These are phyloP conservation scores for Leptopterna dolabrata DNA, from an alignment of 2,888 invertebrate species.

Conservation along the genomic window DNA sequence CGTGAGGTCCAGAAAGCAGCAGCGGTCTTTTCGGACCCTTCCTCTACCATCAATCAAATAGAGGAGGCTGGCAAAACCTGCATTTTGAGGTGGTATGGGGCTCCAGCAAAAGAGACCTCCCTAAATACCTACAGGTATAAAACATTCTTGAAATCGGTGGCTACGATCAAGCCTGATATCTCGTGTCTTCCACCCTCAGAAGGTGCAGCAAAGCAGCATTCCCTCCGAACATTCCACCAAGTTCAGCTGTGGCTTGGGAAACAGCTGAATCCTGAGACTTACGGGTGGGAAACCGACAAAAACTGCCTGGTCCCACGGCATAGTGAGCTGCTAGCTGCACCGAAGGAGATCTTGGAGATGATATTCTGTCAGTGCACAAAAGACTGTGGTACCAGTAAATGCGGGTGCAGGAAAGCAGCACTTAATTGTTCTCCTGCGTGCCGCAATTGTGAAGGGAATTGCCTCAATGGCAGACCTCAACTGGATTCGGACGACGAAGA, in stretches of 20 bases:
- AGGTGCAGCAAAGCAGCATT: constrained; percentile 51
- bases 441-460: neutral
- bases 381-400: constrained; percentile 11
- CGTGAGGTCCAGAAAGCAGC: constrained; percentile 7
- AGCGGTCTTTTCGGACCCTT: constrained; percentile 1
- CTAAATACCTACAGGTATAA: neutral
- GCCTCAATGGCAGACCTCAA: neutral
- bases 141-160: constrained; percentile 27
- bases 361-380: constrained; percentile 27
- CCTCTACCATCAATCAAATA: neutral
- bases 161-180: constrained; percentile 17
- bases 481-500: neutral
- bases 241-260: constrained; percentile 56
- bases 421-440: too few relatives aligned
- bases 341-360: constrained; percentile 9
- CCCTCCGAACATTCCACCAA: constrained; percentile 46
- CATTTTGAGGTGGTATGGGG: constrained; percentile 26
- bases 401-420: neutral
- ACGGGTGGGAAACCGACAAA: constrained; percentile 41
- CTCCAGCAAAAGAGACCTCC: neutral
- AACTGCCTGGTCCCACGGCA: constrained; percentile 45
- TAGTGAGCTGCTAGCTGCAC: constrained; percentile 25
- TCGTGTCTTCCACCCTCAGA: constrained; percentile 37
- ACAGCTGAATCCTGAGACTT: constrained; percentile 49
- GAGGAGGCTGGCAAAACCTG: constrained; percentile 24